Conservation (phyloP, 2,113 vertebrate species). For the Tupaia chinensis region DNA sequence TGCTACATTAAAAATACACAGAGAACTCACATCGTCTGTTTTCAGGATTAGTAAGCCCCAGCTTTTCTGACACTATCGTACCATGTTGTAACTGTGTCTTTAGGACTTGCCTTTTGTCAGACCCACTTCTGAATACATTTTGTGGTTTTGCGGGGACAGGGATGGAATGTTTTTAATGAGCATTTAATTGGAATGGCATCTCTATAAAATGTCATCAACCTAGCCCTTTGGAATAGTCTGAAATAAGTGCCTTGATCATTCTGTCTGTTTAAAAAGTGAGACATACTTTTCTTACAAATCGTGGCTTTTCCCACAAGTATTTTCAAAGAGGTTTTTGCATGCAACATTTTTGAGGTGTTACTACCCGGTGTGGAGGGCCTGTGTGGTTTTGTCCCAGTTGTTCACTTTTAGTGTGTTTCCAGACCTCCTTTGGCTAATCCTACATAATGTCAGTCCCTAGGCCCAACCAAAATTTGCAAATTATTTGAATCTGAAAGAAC, state of each 20-base stretch:
- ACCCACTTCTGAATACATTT: slow-evolving; percentile 9
- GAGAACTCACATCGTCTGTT: not conserved
- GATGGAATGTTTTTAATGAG: slow-evolving; percentile 63
- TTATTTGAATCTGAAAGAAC: not conserved
- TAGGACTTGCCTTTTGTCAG: slow-evolving; percentile 28
- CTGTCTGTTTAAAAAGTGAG: slow-evolving; percentile 59
- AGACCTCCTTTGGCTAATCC: slow-evolving; percentile 14
- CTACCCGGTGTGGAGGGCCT: not conserved
- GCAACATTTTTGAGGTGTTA: not conserved
- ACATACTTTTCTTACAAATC: slow-evolving; percentile 31
- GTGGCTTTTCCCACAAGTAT: slow-evolving; percentile 3
- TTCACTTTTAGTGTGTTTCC: slow-evolving; percentile 36
- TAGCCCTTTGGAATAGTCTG: slow-evolving; percentile 44
- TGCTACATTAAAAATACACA: not conserved
- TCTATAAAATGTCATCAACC: slow-evolving; percentile 62
- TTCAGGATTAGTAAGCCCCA: not conserved
- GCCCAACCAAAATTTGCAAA: not conserved
- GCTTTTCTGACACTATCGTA: not conserved
- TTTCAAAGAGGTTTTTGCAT: slow-evolving; percentile 31
- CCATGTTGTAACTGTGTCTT: not conserved
- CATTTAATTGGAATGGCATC: slow-evolving; percentile 61
- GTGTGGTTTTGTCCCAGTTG: not conserved
- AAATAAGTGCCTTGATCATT: slow-evolving; percentile 45
- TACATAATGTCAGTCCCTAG: not conserved
- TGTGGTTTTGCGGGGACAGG: slow-evolving; percentile 47